Evolutionary conservation across 2,888 invertebrate species (phyloP), one percentile per base, ranked within the genome.

Genomic region (Aphodius granarius): DNA sequence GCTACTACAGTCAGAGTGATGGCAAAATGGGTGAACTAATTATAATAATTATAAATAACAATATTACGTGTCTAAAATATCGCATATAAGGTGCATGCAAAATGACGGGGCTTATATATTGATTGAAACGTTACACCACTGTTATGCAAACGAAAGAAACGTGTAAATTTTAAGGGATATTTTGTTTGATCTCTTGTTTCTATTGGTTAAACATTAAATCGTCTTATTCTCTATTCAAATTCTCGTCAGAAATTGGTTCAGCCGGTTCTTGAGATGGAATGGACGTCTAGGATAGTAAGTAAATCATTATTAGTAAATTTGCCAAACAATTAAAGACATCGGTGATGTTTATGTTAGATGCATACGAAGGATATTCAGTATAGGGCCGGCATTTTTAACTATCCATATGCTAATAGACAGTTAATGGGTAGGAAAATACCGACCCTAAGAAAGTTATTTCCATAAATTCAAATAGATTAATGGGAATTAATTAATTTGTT

Each of bases 161-260:
- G 68, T n/a, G 17, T n/a, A n/a, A n/a, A n/a, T n/a, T n/a, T n/a
- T n/a, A 18, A 18, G n/a, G 65, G 16, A 65, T 13, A 43, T 23
- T n/a, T n/a, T 68, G 68, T 22, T 68, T 66, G 66, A 66, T 66
- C 15, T 66, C 15, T 66, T 19, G 19, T 68, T 68, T 43, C 9
- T 43, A 9, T 9, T 73, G n/a, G 72, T 72, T 72, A 72, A 72
- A 62, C 63, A 73, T 19, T 64, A 66, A 66, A 73, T 66, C 68
- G 66, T 22, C 73, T 65, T 88, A 89, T 85, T 91, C 89, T 84
- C 92, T 91, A 88, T 93, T 93, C 88, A 93, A 89, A 89, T 93
- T 93, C 86, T 92, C 93, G 86, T 94, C 94, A 82, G 93, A 90
- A 83, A 91, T 91, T 85, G 91, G 91, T 84, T 83, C 84, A 81